Base-by-base conservation (phyloP, 2,888 invertebrate species). In the Strigamia transsilvanica region DNA sequence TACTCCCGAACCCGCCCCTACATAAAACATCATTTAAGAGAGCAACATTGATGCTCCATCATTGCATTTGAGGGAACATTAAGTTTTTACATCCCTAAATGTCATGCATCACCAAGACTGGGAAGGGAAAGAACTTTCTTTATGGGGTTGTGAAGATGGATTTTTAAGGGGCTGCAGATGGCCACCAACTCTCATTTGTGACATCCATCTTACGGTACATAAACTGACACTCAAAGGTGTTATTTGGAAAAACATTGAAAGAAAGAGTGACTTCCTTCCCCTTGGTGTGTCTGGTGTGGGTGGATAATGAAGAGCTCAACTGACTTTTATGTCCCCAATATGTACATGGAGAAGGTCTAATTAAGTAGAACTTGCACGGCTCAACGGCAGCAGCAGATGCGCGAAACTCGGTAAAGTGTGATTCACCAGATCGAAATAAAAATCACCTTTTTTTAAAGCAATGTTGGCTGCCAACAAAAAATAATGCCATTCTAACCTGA, bases 261-360 rank as follows among this genome's bases (percentile, higher is more conserved):
- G 61, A 61, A 61, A 61, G n/a, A 61, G 61, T 18, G 21, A 21
- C 18, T 66, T 18, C 61, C 38, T 38, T 38, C 38, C 38, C 38
- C 38, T 38, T 10, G 38, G 9, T 38, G 38, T 0, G 21, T 66
- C 61, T 66, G 61, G 61, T 66, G 61, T 15, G 61, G 61, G 18
- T 66, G 61, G 61, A 66, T 66, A 66, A 66, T 66, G 61, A 66
- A 66, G 61, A 66, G 61, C 61, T 66, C 61, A 23, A 66, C 23
- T 66, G 61, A 66, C 61, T 66, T 66, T 66, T 66, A 66, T 66
- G 61, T 66, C 61, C 21, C 61, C 61, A 66, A 66, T 66, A 66
- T 66, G 21, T 66, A 66, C 18, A 21, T 66, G 61, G 61, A 2
- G 15, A 21, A 1, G 61, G 18, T 66, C 61, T 66, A 66, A 66